Evolutionary conservation across 2,888 invertebrate species (phyloP), one percentile per base, ranked within the genome.

Genomic region (Tolmerus cingulatus): DNA sequence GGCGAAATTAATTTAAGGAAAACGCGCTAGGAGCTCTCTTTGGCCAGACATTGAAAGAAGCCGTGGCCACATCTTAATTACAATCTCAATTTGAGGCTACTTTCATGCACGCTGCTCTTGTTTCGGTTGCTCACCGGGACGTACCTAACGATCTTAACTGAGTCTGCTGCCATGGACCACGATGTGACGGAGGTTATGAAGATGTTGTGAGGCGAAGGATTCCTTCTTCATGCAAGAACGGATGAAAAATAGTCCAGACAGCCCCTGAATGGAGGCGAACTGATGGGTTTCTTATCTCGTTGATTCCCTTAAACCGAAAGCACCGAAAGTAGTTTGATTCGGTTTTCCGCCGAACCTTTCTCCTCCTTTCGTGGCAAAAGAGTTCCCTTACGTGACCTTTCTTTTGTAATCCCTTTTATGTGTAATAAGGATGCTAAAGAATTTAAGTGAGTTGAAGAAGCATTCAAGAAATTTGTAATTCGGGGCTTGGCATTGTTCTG

Each of bases 1-100:
- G 81, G 81, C 81, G 81, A 81, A 81, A 81, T 81, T 81, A 81
- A 81, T 81, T 81, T 81, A 55, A 81, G 55, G 51, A 55, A 55
- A 81, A 46, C 51, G 51, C 34, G 81, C 46, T 81, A 55, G 81
- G 34, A 81, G 81, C 78, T 51, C 81, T 55, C 81, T 34, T 81
- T 51, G 7, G 19, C 34, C 23, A 81, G 81, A 81, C 51, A 81
- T 30, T 46, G 81, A 81, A 81, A 81, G 81, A 51, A 81, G 81
- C 81, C 43, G 81, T 51, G 81, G 34, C 30, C 81, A 81, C 81
- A 81, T 81, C 81, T 81, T 81, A 81, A 81, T 81, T 81, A 81
- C 81, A 81, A 81, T 81, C 81, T 81, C 81, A 81, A 55, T 81
- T 81, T 30, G 43, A 55, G 34, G 81, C 55, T 81, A 51, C 46